phyloP scores from a whole-genome alignment of 2,888 invertebrate species.

The Eupithecia centaureata region DNA sequence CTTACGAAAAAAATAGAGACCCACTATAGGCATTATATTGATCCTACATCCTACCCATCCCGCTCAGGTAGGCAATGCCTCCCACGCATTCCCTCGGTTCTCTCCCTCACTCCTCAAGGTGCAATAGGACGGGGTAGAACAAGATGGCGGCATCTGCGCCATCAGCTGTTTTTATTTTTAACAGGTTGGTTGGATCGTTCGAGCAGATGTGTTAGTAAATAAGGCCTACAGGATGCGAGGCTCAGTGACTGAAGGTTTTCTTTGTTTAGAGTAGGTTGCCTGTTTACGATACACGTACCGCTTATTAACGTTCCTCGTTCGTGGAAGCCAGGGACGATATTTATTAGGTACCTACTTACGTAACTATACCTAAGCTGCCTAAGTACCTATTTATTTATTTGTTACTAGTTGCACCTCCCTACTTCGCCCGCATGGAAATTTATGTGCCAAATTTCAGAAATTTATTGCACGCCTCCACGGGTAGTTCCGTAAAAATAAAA shows the following conservation, averaged over 20 bases:
- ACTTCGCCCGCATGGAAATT: too few species aligned
- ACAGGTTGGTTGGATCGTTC: conserved; percentile 42
- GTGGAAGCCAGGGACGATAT: too few species aligned
- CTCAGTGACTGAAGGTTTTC: conserved; percentile 3
- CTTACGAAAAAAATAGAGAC: neutral
- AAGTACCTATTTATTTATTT: too few species aligned
- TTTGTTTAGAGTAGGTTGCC: conserved; percentile 9
- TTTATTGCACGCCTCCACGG: too few species aligned
- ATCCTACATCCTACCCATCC: neutral
- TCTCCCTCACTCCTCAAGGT: conserved; percentile 39
- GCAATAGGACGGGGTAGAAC: conserved; percentile 8
- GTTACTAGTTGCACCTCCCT: too few species aligned
- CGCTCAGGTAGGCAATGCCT: conserved; percentile 9
- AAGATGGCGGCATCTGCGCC: conserved; percentile 13
- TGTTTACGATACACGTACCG: neutral
- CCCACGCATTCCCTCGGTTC: conserved; percentile 35
- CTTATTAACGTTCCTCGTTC: neutral
- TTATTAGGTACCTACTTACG: too few species aligned
- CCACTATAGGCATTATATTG: neutral
- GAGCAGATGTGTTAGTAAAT: conserved; percentile 39
- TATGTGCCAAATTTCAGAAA: too few species aligned
- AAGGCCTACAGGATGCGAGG: conserved; percentile 7
- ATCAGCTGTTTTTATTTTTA: conserved; percentile 42
- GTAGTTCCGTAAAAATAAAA: too few species aligned
- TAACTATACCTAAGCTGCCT: too few species aligned